Conservation (phyloP, 2,113 vertebrate species). For the Nycticorax nycticorax region DNA sequence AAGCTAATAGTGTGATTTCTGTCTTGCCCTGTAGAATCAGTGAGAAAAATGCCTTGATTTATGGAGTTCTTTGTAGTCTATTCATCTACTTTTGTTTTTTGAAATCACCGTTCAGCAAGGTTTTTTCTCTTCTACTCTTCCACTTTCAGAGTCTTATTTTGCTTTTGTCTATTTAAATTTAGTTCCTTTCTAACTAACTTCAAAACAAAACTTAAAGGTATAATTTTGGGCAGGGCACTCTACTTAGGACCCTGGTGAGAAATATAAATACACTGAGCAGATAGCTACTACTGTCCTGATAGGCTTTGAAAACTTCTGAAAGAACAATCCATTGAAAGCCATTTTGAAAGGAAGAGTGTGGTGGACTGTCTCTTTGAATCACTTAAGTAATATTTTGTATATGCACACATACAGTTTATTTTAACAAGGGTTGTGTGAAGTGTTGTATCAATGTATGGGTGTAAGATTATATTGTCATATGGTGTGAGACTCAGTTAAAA, state of each 20-base stretch:
- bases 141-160: neutral
- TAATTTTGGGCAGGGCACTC: neutral
- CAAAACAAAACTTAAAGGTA: neutral
- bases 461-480: neutral
- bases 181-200: neutral
- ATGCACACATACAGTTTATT: neutral
- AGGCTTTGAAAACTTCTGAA: neutral
- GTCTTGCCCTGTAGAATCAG: neutral
- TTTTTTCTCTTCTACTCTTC: neutral
- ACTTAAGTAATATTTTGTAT: neutral
- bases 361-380: neutral
- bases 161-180: neutral
- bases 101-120: neutral
- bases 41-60: neutral
- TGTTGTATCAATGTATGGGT: fast-evolving
- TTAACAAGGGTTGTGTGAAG: neutral
- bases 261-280: neutral
- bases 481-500: neutral
- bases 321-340: fast-evolving
- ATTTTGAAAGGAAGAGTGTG: neutral
- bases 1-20: neutral
- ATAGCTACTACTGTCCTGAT: neutral
- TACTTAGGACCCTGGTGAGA: neutral
- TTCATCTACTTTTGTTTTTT: neutral
- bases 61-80: neutral